A percentile compares a stretch with the other conserved stretches of the same genome.
Conservation (phyloP, 2,113 vertebrate genomes). For the Ammospiza nelsoni region DNA sequence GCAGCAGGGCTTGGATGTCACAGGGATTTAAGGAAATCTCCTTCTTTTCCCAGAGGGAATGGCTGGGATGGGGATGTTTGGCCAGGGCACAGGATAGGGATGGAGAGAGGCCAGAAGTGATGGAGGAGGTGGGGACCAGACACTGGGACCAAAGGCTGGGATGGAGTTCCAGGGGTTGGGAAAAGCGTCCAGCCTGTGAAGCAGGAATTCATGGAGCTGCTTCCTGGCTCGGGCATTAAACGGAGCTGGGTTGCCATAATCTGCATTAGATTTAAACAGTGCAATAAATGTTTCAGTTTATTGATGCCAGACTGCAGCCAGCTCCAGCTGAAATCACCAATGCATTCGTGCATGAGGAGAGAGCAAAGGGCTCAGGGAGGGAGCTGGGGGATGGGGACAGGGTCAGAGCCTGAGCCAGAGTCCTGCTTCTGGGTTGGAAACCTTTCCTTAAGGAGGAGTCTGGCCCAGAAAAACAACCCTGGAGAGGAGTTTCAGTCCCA, state of each 20-base stretch:
- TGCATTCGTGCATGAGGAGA: constrained; percentile 18
- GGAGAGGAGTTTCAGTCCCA: neutral
- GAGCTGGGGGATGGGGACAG: neutral
- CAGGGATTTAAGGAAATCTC: neutral
- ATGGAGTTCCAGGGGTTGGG: neutral
- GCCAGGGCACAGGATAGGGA: fast-evolving
- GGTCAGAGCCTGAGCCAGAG: neutral
- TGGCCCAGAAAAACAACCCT: neutral
- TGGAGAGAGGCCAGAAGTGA: neutral
- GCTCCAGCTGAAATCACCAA: constrained; percentile 39
- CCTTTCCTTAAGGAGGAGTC: neutral
- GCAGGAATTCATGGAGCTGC: neutral
- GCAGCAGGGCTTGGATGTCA: constrained; percentile 6
- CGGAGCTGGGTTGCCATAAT: constrained; percentile 23
- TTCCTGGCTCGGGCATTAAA: constrained; percentile 22
- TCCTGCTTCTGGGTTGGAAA: neutral
- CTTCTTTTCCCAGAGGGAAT: neutral
- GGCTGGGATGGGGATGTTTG: neutral
- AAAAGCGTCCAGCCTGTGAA: neutral
- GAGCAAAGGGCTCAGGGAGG: neutral
- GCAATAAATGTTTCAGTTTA: constrained; percentile 67
- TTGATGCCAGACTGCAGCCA: constrained; percentile 66
- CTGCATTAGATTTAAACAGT: constrained; percentile 66
- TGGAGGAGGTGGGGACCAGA: neutral
- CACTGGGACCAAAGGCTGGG: neutral